These are phyloP conservation scores for Andricus grossulariae DNA, from an alignment of 1,140 invertebrate genomes.

Conservation along the genomic window DNA sequence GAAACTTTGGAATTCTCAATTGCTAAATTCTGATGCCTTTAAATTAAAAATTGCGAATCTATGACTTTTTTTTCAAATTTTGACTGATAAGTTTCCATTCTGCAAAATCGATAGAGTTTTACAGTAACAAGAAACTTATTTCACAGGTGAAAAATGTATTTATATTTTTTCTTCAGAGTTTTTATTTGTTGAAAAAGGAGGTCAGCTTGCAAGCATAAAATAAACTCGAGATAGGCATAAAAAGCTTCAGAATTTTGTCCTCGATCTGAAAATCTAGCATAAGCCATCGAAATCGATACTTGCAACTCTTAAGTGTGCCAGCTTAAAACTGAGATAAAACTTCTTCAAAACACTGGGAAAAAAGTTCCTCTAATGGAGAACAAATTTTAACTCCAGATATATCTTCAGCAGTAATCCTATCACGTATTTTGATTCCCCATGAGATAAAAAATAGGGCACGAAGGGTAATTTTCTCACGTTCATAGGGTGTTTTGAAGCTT, in stretches of 20 bases:
- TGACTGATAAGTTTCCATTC: too few species aligned
- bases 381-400: neutral
- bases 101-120: too few species aligned
- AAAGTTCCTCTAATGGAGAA: neutral
- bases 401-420: too few species aligned
- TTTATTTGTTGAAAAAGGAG: neutral
- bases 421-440: too few species aligned
- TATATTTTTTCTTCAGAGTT: neutral
- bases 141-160: too few species aligned
- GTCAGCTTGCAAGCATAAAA: slow-evolving; percentile 1
- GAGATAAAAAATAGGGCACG: too few species aligned
- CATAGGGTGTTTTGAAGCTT: too few species aligned
- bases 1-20: too few species aligned
- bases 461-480: too few species aligned
- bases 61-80: too few species aligned
- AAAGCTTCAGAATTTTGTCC: slow-evolving; percentile 21
- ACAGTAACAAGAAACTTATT: neutral
- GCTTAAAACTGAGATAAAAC: slow-evolving; percentile 1
- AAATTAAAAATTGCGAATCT: too few species aligned
- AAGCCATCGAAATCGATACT: slow-evolving; percentile 19
- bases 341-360: neutral
- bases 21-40: too few species aligned
- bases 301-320: slow-evolving; percentile 24
- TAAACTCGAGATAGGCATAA: neutral
- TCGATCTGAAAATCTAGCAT: slow-evolving; percentile 25